Evolutionary conservation across 2,888 invertebrate species (phyloP), one percentile per base, ranked within the genome.

Genomic region (Hemistola chrysoprasaria): DNA sequence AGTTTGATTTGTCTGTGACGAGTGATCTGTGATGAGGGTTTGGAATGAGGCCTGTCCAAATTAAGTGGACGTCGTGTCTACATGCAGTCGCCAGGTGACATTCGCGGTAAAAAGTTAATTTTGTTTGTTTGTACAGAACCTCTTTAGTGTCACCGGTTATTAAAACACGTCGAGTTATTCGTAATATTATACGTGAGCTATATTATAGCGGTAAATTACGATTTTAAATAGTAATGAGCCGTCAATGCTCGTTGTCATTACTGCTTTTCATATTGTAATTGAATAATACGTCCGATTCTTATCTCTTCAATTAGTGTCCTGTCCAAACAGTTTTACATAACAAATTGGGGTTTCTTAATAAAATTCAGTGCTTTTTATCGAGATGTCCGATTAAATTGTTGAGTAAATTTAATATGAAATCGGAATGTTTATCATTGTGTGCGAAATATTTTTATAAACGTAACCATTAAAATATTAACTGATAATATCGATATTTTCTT

Each of bases 271-370:
- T 73, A 68, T 68, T 65, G 57, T 75, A 75, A 78, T 76, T 76
- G 76, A 60, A 65, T 67, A 72, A 77, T 71, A 69, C 69, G 70
- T 66, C 59, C 56, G 77, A 77, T 76, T 63, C 54, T 71, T 76
- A 78, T 78, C 74, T 68, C 69, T 66, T 68, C 69, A 72, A 75
- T 76, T 70, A 67, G 60, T 56, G 62, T 70, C 62, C 53, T 58
- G 55, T 60, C 44, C 52, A 52, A 56, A 33, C 23, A 26, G 47
- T 44, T 51, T 47, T 47, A 44, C 16, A 59, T 62, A 65, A 69
- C 71, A 73, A 71, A 71, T 71, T 70, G 57, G n/a, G 25, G 30
- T 34, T 49, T 53, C 55, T 54, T 54, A 50, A 57, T 54, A 36
- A 56, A 53, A 40, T 47, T 43, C 45, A 45, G 36, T 44, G 30